Evolutionary conservation across 2,888 invertebrate genomes (phyloP), one percentile per base, ranked within the genome.

Genomic region (Teleogryllus oceanicus): DNA sequence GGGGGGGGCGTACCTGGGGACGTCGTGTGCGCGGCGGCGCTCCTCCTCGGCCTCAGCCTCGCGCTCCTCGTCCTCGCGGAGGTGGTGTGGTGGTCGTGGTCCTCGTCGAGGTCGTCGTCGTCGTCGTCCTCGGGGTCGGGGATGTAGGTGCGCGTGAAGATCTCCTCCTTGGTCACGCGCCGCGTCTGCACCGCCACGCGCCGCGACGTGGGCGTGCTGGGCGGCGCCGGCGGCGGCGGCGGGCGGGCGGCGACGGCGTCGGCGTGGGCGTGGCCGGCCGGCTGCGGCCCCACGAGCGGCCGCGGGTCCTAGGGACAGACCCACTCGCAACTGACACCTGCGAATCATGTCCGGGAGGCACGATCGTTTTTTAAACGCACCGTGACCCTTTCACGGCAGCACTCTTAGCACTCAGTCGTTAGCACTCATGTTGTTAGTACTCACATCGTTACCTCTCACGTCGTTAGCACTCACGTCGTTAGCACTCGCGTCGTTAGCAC

Each of bases 121-220:
- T 37, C 37, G 8, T 37, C 37, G 13, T 78, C 78, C 21, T 79
- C 82, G 21, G 78, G 76, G 13, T 82, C 79, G 1, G 84, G 85
- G 79, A 84, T 84, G 20, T 83, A 82, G 2, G 84, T 84, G 78
- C 84, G 84, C 1, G 84, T 84, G 50, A 85, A 83, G 18, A 83
- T 85, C 75, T 85, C 84, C 79, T 84, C 84, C 49, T 85, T 85
- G 1, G 85, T 84, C 16, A 85, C 83, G 11, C 84, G 83, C 74
- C 84, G 84, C 76, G 84, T 85, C 77, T 84, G 85, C 76, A 84
- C 76, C 1, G 84, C 79, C 37, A 79, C 77, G 2, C 79, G 49
- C 24, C 81, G 75, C 21, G 78, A 77, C 49, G 78, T 75, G 1
- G 76, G 37, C 2, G 21, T 12, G 12, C 76, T 37, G 13, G 75